Conservation (phyloP, 1,140 invertebrate genomes). For the Neodiprion pinetum region DNA sequence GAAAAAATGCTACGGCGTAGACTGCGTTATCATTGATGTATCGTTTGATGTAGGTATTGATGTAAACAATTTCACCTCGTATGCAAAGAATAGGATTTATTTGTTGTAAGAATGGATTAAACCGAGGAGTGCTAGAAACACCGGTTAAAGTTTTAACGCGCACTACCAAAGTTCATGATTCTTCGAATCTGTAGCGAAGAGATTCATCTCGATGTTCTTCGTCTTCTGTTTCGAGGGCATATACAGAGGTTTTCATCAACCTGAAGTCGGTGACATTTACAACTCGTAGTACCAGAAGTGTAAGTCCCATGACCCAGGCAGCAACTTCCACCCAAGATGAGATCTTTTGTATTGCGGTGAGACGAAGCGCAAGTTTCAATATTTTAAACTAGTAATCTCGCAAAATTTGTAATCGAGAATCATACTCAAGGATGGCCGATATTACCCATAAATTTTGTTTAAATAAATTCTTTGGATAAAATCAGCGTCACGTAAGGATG, state of each 20-base stretch:
- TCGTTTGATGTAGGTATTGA: too few species aligned
- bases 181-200: too few species aligned
- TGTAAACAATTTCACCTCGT: slow-evolving; percentile 1
- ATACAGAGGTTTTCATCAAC: slow-evolving; percentile 28
- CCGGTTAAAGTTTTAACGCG: not conserved
- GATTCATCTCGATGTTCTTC: slow-evolving; percentile 11
- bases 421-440: too few species aligned
- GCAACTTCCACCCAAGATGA: slow-evolving; percentile 33
- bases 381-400: not conserved
- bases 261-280: slow-evolving; percentile 35
- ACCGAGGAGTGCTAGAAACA: slow-evolving; percentile 9
- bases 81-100: not conserved
- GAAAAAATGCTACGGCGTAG: too few species aligned
- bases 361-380: not conserved
- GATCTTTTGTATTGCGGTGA: slow-evolving; percentile 16
- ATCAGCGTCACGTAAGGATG: not conserved
- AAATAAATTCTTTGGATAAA: slow-evolving; percentile 18
- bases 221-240: not conserved
- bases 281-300: slow-evolving; percentile 32
- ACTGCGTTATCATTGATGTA: too few species aligned
- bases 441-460: too few species aligned
- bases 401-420: not conserved
- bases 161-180: too few species aligned
- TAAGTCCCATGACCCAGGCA: slow-evolving; percentile 35
- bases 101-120: not conserved